These are phyloP conservation scores for Stigmatopora argus DNA, from an alignment of 2,113 vertebrate genomes.

Conservation along the genomic window DNA sequence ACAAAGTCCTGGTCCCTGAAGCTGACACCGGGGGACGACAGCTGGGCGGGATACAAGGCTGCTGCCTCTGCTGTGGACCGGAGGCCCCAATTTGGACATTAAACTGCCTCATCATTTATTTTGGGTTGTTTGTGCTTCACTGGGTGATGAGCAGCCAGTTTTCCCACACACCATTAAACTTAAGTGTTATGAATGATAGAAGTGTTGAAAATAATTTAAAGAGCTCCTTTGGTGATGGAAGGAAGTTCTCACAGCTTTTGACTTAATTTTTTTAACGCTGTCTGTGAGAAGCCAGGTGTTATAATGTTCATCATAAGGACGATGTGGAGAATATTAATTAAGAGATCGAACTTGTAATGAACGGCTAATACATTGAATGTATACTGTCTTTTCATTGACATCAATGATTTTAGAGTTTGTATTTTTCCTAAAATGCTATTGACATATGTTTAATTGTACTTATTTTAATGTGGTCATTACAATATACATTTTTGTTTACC, in stretches of 20 bases:
- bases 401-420: background rate
- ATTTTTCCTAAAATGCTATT: background rate
- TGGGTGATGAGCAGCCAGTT: constrained; percentile 39
- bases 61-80: constrained; percentile 42
- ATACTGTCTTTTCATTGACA: background rate
- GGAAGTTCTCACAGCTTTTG: constrained; percentile 9
- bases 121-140: constrained; percentile 44
- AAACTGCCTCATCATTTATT: constrained; percentile 51
- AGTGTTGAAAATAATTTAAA: constrained; percentile 27
- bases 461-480: background rate
- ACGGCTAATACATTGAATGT: background rate
- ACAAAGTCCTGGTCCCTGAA: constrained; percentile 84
- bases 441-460: background rate
- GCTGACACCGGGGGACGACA: constrained; percentile 61
- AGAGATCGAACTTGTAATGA: background rate
- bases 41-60: constrained; percentile 62
- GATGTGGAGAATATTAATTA: background rate
- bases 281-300: background rate
- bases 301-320: background rate
- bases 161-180: constrained; percentile 41
- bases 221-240: constrained; percentile 26
- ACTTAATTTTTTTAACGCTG: background rate
- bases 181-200: constrained; percentile 20
- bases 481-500: background rate
- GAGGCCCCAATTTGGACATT: constrained; percentile 47